Base-by-base conservation (phyloP, 2,888 invertebrate genomes). In the Lymantria monacha region DNA sequence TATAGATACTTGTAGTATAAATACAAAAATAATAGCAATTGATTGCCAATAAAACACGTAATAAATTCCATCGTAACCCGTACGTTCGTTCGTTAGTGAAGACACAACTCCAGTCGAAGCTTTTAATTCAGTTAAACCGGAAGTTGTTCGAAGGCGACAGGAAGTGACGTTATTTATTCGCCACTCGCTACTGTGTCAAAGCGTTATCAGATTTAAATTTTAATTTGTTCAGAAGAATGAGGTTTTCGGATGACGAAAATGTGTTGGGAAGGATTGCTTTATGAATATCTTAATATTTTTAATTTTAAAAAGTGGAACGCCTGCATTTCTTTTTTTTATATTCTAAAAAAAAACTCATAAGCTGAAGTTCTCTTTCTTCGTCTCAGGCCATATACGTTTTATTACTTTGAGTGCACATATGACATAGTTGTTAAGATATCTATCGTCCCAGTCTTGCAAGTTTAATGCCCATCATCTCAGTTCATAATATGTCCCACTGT, bases 51-150 rank as follows among this genome's bases (percentile, higher is more conserved):
- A 15, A 9, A 11, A 69, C 53, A 79, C 60, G 60, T 72, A 80
- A 79, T 73, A 53, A 22, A 31, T 5, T 45, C 15, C 59, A 36
- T 44, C 42, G 55, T 53, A 58, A 53, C 51, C 49, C 53, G 77
- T 78, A 70, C 79, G 81, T 85, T 87, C 79, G 81, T 85, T 87
- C 87, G 79, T 87, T 85, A 87, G 83, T 65, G 22, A 74, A 82
- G 80, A 81, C 71, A 76, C 78, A 77, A 81, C 79, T 79, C 74
- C 51, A 61, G 71, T 67, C 66, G 74, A 76, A 85, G 86, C 83
- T 83, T 84, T 87, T 87, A 87, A 88, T 87, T 86, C 79, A 79
- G 78, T 88, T 87, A 82, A 73, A 77, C 73, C 59, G 64, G 70
- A 76, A 81, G 76, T 81, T 68, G 68, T 65, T 72, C 61, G 53